Evolutionary conservation across 2,113 vertebrate genomes (phyloP).

Genomic region (Notothenia coriiceps): DNA sequence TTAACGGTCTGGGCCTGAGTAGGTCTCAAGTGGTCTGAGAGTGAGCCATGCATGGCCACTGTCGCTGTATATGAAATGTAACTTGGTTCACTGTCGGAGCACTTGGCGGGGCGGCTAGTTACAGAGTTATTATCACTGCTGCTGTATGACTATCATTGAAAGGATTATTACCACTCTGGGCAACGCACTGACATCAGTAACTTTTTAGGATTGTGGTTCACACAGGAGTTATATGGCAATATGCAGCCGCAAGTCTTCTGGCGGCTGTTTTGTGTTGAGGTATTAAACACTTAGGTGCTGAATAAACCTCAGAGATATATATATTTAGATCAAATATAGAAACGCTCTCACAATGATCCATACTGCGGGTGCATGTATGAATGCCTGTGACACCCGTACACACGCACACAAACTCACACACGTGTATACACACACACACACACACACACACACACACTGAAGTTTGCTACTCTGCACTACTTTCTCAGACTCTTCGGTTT

Average conservation of each 20-base stretch:
- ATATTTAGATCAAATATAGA: slow-evolving; percentile 59
- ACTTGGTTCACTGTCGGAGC: slow-evolving; percentile 57
- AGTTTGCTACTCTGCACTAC: slow-evolving; percentile 32
- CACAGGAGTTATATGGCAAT: slow-evolving; percentile 63
- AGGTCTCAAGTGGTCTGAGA: slow-evolving; percentile 59
- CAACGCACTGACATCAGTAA: slow-evolving; percentile 77
- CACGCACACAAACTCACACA: slow-evolving; percentile 11
- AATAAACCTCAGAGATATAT: slow-evolving; percentile 62
- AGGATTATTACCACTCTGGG: slow-evolving; percentile 65
- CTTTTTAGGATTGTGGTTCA: slow-evolving; percentile 72
- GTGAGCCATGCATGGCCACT: slow-evolving; percentile 39
- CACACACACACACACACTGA: slow-evolving; percentile 2
- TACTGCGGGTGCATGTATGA: slow-evolving; percentile 25
- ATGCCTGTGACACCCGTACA: slow-evolving; percentile 22
- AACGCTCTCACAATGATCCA: slow-evolving; percentile 49
- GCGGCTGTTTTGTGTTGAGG: slow-evolving; percentile 41
- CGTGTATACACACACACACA: not conserved
- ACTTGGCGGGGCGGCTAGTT: slow-evolving; percentile 43
- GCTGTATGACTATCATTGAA: slow-evolving; percentile 70
- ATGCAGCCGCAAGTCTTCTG: slow-evolving; percentile 30
- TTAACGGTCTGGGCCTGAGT: slow-evolving; percentile 66
- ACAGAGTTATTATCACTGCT: slow-evolving; percentile 54
- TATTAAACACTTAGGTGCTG: slow-evolving; percentile 66
- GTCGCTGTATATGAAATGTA: slow-evolving; percentile 22
- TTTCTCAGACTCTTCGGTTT: slow-evolving; percentile 43